Evolutionary conservation across 2,888 invertebrate species (phyloP), one percentile per base, ranked within the genome.

Genomic region (Lasius platythorax): DNA sequence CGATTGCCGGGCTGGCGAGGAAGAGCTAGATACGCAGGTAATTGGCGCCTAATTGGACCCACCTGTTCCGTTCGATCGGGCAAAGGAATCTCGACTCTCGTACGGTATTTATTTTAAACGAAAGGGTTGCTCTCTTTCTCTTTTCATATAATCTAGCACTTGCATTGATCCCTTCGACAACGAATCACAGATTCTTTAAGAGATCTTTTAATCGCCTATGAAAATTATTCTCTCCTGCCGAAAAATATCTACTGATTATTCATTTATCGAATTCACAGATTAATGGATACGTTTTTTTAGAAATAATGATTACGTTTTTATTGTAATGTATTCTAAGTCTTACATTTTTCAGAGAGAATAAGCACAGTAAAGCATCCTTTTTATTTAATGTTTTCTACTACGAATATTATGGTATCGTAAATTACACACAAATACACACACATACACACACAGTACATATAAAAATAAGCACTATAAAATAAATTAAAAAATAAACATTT

Each of bases 11-110:
- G 46, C 66, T 46, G 83, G 82, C 86, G 89, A 89, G 88, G 89
- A 91, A 88, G 91, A 91, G 91, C 89, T 91, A 92, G 91, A 90
- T 88, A 91, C 85, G 90, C 91, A 90, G 89, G 87, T 93, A 92
- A 93, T 93, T 92, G 90, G 86, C 87, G 85, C 87, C 87, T 92
- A 92, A 92, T 93, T 92, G 90, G 81, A 87, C 86, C 90, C 92
- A 92, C 91, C 92, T 91, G 92, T 92, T 92, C 88, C 87, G 70
- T 86, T 82, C 84, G 84, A 79, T 53, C 64, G 66, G 75, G 84
- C 87, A 86, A 86, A 91, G 86, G 84, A 81, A 88, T 82, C 78
- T 81, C 73, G 82, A 84, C 82, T 81, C 72, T 81, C 79, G 67
- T 84, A 73, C 79, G 63, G 72, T 85, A 85, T 85, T 84, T 85